Conservation (phyloP, 64 coral and sea anemone genomes). For the Catalaphyllia jardinei region DNA sequence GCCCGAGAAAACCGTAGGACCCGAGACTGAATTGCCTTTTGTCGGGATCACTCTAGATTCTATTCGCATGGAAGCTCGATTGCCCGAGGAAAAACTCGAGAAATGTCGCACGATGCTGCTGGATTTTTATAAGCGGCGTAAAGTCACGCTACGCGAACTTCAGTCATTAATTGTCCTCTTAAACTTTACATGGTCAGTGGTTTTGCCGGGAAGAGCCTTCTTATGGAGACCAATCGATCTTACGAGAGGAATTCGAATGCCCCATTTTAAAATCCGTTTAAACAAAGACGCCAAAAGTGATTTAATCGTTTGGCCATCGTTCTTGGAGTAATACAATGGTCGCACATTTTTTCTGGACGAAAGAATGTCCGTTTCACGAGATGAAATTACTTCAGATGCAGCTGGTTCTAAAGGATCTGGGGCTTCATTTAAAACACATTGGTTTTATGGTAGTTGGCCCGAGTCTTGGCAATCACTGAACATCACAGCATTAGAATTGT, state of each 20-base stretch:
- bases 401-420: no score
- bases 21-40: conserved; percentile 7
- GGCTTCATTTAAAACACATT: no score
- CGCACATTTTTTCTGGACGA: no score
- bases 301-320: no score
- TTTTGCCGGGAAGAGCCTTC: conserved; percentile 38
- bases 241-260: background rate
- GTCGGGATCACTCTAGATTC: conserved; percentile 19
- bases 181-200: conserved; percentile 47
- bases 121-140: background rate
- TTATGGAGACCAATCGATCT: conserved; percentile 39
- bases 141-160: conserved; percentile 12
- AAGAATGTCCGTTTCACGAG: no score
- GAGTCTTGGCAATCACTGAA: no score
- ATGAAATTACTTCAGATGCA: no score
- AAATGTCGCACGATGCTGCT: conserved; percentile 14
- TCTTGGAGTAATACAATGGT: no score
- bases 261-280: no score
- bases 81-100: conserved; percentile 10
- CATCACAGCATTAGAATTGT: no score
- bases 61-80: background rate
- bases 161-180: conserved; percentile 36
- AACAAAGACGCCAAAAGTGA: no score
- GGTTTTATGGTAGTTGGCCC: no score
- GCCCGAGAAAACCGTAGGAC: conserved; percentile 24